phyloP scores from a whole-genome alignment of 2,113 vertebrate genomes.

The Loxodonta africana region DNA sequence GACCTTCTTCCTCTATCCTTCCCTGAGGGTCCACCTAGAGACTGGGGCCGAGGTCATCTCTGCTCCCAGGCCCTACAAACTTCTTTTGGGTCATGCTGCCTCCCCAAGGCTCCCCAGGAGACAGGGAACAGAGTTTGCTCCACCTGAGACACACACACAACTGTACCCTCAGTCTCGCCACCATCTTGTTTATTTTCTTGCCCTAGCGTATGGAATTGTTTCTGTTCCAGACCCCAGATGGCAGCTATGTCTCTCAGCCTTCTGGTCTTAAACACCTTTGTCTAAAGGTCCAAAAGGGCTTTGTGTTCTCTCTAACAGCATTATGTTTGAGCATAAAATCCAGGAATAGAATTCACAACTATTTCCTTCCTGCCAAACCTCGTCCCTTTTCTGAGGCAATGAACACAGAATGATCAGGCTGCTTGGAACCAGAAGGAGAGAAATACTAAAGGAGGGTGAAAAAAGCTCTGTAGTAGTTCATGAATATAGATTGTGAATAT shows the following conservation, averaged over 20 bases:
- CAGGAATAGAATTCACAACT: background rate
- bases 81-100: background rate
- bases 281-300: slow-evolving; percentile 51
- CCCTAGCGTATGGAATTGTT: background rate
- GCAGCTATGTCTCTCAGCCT: background rate
- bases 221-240: slow-evolving; percentile 21
- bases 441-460: background rate
- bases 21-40: background rate
- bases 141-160: rapidly evolving
- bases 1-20: background rate
- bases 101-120: background rate
- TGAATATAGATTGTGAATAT: background rate
- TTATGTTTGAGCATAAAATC: slow-evolving; percentile 36
- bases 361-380: background rate
- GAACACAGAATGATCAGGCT: background rate
- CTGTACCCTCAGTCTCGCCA: background rate
- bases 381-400: background rate
- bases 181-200: background rate
- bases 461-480: background rate
- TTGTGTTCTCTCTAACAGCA: background rate
- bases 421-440: background rate
- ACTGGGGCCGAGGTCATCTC: background rate
- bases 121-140: rapidly evolving
- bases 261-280: background rate
- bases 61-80: background rate